Percentiles rank a stretch among this genome's conserved stretches.
Evolutionary conservation across 2,888 invertebrate species (phyloP).

Genomic region (Amiota minor): DNA sequence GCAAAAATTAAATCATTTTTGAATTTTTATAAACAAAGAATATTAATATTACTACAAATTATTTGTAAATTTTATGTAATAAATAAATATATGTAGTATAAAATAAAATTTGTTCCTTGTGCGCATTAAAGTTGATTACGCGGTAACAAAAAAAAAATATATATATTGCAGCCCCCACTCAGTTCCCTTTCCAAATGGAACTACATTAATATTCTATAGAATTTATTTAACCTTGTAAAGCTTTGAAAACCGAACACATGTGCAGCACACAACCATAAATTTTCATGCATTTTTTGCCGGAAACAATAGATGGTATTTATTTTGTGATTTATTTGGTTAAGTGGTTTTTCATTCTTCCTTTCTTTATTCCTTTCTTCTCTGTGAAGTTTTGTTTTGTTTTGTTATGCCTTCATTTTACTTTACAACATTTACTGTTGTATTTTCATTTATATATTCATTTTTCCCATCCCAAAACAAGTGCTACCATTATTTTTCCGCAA

Average conservation of each 20-base stretch:
- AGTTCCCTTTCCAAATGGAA: too few relatives aligned
- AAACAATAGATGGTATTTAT: conserved; percentile 63
- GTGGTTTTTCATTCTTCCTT: conserved; percentile 16
- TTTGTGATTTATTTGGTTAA: conserved; percentile 25
- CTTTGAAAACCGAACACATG: background rate
- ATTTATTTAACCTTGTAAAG: too few relatives aligned
- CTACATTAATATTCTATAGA: too few relatives aligned
- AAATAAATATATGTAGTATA: too few relatives aligned
- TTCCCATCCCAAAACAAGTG: background rate
- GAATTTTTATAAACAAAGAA: too few relatives aligned
- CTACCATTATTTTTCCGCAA: conserved; percentile 2
- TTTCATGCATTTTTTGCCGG: conserved; percentile 56
- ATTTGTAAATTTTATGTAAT: too few relatives aligned
- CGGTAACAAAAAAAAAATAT: too few relatives aligned
- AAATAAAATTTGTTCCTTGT: too few relatives aligned
- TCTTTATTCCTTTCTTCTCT: background rate
- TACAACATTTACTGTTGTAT: background rate
- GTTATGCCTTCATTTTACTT: background rate
- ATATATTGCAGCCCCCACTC: too few relatives aligned
- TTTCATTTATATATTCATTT: conserved; percentile 2
- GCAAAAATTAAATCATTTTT: too few relatives aligned
- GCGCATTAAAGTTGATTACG: too few relatives aligned
- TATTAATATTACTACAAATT: too few relatives aligned
- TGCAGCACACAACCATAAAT: conserved; percentile 47
- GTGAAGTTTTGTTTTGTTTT: background rate